Base-by-base conservation (phyloP, 2,797 vertebrate genomes). In the Rhynchotus rufescens region DNA sequence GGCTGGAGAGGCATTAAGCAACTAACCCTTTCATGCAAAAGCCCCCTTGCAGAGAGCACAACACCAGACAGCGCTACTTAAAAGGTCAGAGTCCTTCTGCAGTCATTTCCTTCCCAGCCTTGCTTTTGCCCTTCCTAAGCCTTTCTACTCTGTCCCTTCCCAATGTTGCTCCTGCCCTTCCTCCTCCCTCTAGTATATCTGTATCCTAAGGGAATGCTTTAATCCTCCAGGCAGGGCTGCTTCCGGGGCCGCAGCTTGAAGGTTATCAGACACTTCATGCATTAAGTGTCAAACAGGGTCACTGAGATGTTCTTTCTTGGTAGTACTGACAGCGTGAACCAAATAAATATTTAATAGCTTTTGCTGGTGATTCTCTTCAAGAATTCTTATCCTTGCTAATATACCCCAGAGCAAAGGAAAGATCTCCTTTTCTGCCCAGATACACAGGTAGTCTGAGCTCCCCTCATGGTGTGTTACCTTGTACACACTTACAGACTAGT, bases 381-480 rank as follows among this genome's bases (percentile, higher is more conserved):
- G 74, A 77, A 38, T 36, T 42, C 26, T 77, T 77, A 17, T 72
- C 60, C 60, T 76, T 54, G 26, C 8, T 76, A 14, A 65, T n/a
- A 12, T 79, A 23, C 32, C 26, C 22, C 25, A 28, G 40, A 56
- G 69, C 78, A 90, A 81, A 78, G 45, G 30, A 42, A 51, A 77
- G 84, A 34, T 32, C 68, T 86, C 52, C 11, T 66, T 66, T n/a
- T 49, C 54, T 45, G 15, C 23, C 60, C 57, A 51, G n/a, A 57
- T 64, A 4, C 8, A 34, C 51, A 16, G 56, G 61, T 79, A 57
- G 47, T 72, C 32, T 47, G n/a, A 71, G 54, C 22, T 9, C 25
- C n/a, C n/a, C 36, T 72, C 0, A 0, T 16, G 61, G 65, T 75
- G 14, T 59, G 65, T 6, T 20, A 17, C 68, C 47, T 36, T 78